Percentiles rank a stretch among this genome's conserved stretches.
phyloP scores from a whole-genome alignment of 2,888 invertebrate species.

The Tetranychus piercei region DNA sequence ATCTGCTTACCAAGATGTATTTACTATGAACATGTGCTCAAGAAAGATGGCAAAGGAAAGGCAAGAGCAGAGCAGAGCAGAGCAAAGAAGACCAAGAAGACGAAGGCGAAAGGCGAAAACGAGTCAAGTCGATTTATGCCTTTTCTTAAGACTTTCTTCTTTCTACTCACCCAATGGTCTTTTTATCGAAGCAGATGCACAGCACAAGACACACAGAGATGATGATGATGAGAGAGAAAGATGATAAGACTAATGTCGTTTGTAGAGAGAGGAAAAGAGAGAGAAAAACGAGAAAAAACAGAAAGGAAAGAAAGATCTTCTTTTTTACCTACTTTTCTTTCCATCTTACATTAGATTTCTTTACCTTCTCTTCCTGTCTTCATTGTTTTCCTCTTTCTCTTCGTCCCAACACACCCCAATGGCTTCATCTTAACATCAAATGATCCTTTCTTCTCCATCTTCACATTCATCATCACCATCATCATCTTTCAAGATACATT shows the following conservation, averaged over 20 bases:
- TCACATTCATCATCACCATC: background rate
- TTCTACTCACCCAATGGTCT: background rate
- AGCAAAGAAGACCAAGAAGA: background rate
- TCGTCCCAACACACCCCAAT: background rate
- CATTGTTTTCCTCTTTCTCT: constrained; percentile 7
- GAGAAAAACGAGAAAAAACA: constrained; percentile 6
- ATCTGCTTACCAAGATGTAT: too few species aligned
- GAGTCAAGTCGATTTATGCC: background rate
- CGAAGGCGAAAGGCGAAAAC: background rate
- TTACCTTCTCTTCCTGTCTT: background rate
- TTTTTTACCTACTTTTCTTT: background rate
- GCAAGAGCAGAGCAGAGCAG: background rate
- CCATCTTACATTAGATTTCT: background rate
- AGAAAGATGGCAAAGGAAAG: background rate
- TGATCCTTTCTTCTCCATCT: constrained; percentile 6
- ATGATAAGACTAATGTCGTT: too few species aligned
- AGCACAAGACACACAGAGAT: too few species aligned
- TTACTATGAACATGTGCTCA: too few species aligned
- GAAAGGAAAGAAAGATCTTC: constrained; percentile 10
- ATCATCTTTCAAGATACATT: too few species aligned
- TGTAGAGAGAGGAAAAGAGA: background rate
- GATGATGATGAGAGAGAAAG: background rate
- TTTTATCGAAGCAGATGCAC: constrained; percentile 4
- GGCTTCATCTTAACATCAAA: background rate
- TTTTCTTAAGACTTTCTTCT: background rate